Base-by-base conservation (phyloP, 2,888 invertebrate genomes). In the Polyploca ridens region DNA sequence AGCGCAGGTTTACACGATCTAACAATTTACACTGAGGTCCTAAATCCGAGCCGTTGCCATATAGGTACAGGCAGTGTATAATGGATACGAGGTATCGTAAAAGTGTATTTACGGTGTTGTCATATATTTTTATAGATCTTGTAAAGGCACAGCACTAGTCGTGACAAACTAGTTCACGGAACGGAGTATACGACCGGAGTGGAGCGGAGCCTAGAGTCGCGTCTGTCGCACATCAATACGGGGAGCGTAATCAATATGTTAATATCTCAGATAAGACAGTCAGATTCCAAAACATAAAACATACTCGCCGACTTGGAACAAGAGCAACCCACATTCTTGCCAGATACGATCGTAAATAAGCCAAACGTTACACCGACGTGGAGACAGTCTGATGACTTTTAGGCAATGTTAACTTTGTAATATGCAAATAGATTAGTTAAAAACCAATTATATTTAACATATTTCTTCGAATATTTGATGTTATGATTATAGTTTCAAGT, bases 231-330 rank as follows among this genome's bases (percentile, higher is more conserved):
- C 86, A 90, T 89, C 90, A 90, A 90, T 90, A 89, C 82, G 84
- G 41, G 84, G 86, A 88, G 87, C 87, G 87, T 86, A 91, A 93
- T 91, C 91, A 90, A 91, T 92, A 91, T 92, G 90, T 90, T 91
- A 91, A 92, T 91, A 90, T 90, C 88, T 83, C 67, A 90, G 91
- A 93, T 92, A 90, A 89, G 88, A 84, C 86, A 89, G 82, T 85
- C 81, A 85, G 86, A 91, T 90, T 89, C 88, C 86, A 86, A 75
- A 81, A 84, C 86, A 88, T 87, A 89, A 85, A 88, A 83, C 84
- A 84, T 81, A 84, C 81, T 86, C 85, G 86, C 85, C 86, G 89
- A 86, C 84, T 78, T 82, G 82, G 78, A 83, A 86, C 88, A 85
- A 85, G 84, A 83, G 86, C 86, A 88, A 83, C 89, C 87, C 79